These are phyloP conservation scores for Pandemis corylana DNA, from an alignment of 2,888 invertebrate species.

Conservation along the genomic window DNA sequence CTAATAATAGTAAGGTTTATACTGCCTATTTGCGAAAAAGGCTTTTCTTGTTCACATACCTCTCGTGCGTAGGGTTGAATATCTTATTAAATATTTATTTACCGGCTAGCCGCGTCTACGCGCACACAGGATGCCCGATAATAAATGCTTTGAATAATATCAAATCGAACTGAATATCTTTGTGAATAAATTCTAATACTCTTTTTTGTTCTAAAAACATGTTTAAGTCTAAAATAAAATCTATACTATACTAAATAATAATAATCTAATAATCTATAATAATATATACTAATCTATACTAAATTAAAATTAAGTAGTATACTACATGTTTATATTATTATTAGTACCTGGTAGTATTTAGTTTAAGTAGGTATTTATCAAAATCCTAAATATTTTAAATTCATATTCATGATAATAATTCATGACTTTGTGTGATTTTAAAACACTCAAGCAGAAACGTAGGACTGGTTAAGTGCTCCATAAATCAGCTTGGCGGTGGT, in stretches of 20 bases:
- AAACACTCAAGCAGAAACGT: slow-evolving; percentile 61
- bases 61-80: slow-evolving; percentile 2
- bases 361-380: not conserved
- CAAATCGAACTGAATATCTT: not conserved
- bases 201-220: not conserved
- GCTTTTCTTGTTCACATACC: slow-evolving; percentile 21
- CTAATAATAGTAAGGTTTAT: slow-evolving; percentile 12
- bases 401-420: slow-evolving; percentile 21
- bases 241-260: no score
- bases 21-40: slow-evolving; percentile 24
- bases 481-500: slow-evolving; percentile 65
- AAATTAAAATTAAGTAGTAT: no score
- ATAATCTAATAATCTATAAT: no score
- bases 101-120: slow-evolving; percentile 13
- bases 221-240: not conserved
- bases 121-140: not conserved
- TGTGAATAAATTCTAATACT: not conserved
- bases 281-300: no score
- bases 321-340: no score
- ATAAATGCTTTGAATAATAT: slow-evolving; percentile 19
- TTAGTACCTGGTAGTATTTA: no score
- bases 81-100: slow-evolving; percentile 32
- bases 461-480: slow-evolving; percentile 66
- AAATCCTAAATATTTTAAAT: not conserved
- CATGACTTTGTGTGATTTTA: slow-evolving; percentile 51